Evolutionary conservation across 2,888 invertebrate species (phyloP).

Genomic region (Tridacna gigas): DNA sequence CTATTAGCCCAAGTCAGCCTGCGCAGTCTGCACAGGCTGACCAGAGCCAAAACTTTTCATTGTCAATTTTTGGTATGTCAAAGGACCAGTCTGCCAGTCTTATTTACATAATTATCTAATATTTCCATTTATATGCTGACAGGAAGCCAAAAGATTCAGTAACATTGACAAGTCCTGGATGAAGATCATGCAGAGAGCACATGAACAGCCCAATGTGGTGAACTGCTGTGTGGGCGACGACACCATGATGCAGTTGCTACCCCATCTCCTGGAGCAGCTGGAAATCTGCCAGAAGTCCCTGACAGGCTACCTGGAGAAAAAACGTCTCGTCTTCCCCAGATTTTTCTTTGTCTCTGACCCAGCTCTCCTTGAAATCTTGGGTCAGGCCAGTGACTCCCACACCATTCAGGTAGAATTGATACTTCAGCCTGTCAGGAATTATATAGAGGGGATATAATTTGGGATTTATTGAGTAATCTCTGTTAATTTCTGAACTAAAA

Average conservation of each 20-base stretch:
- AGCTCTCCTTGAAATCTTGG: conserved; percentile 85
- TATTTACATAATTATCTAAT: neutral
- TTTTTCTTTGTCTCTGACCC: conserved; percentile 86
- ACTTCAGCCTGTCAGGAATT: too few species aligned
- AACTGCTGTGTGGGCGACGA: conserved; percentile 98
- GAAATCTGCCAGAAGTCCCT: conserved; percentile 98
- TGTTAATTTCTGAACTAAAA: too few species aligned
- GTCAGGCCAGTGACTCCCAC: conserved; percentile 85
- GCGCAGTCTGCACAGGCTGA: too few species aligned
- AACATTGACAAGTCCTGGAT: conserved; percentile 99
- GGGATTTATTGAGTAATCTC: too few species aligned
- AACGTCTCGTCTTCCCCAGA: conserved; percentile 84
- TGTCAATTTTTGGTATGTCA: too few species aligned
- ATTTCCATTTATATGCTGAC: conserved; percentile 11
- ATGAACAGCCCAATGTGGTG: conserved; percentile 98
- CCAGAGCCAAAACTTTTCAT: too few species aligned
- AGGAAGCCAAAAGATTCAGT: conserved; percentile 88
- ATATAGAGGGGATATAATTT: too few species aligned
- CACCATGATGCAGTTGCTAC: conserved; percentile 94
- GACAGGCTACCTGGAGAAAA: conserved; percentile 89
- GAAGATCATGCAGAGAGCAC: conserved; percentile 95
- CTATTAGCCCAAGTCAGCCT: too few species aligned
- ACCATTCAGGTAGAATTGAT: conserved; percentile 83
- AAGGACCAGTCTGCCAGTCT: too few species aligned
- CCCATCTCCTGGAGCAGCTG: conserved; percentile 97